A percentile compares a stretch with the other conserved stretches of the same genome.
These are phyloP conservation scores for Hyperoplus lanceolatus DNA, from an alignment of 2,797 vertebrate genomes.

Conservation along the genomic window DNA sequence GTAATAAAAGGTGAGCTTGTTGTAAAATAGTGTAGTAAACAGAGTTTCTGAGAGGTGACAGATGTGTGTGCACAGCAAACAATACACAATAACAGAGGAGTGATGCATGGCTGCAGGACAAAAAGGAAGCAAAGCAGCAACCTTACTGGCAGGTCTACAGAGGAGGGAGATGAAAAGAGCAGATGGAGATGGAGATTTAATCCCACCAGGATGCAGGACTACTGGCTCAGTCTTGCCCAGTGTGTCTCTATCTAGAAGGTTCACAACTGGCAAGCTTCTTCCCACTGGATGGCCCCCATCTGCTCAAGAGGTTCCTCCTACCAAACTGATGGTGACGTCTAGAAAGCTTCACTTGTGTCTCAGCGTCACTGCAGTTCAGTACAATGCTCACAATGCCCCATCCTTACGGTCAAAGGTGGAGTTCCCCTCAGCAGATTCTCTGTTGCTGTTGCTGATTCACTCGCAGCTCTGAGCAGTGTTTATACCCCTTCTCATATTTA, in stretches of 20 bases:
- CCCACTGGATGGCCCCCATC: slow-evolving; percentile 29
- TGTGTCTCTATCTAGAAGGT: slow-evolving; percentile 53
- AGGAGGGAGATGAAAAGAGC: slow-evolving; percentile 52
- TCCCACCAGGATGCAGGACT: slow-evolving; percentile 67
- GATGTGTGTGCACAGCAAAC: slow-evolving; percentile 67
- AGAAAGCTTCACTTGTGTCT: neutral
- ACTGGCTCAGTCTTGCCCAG: slow-evolving; percentile 48
- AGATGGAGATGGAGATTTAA: slow-evolving; percentile 74
- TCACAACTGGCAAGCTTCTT: slow-evolving; percentile 40
- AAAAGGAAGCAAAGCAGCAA: slow-evolving; percentile 61
- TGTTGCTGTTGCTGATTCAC: no score
- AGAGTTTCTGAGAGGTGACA: slow-evolving; percentile 53
- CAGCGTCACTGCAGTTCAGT: no score
- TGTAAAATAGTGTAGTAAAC: slow-evolving; percentile 1
- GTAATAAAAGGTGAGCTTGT: slow-evolving; percentile 51
- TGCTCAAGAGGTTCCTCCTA: neutral
- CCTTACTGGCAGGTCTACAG: slow-evolving; percentile 51
- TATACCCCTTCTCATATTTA: neutral
- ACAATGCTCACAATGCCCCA: no score
- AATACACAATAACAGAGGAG: slow-evolving; percentile 48
- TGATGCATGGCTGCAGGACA: slow-evolving; percentile 40
- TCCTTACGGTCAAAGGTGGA: neutral
- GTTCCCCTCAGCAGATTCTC: neutral
- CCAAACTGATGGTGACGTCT: slow-evolving; percentile 20
- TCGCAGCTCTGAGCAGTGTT: no score